Percentiles rank a stretch among this genome's conserved stretches.
These are phyloP conservation scores for Etheostoma nigrum DNA, from an alignment of 2,797 vertebrate genomes.

Conservation along the genomic window DNA sequence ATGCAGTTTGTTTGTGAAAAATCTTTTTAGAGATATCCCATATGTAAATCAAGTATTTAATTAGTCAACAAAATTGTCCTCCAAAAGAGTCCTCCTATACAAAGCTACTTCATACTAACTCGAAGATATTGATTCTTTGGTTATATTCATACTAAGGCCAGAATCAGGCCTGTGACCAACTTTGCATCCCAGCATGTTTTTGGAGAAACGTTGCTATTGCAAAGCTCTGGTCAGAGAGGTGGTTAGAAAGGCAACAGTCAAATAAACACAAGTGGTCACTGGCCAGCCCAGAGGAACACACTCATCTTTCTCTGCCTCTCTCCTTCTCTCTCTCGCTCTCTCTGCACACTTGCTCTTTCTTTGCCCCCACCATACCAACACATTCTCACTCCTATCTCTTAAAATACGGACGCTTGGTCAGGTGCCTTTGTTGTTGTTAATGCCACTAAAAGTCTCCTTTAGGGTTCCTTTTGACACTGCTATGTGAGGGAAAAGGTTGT, in stretches of 20 bases:
- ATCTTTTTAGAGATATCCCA: not conserved
- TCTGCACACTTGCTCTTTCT: not conserved
- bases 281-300: slow-evolving; percentile 41
- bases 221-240: slow-evolving; percentile 45
- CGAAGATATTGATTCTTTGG: not conserved
- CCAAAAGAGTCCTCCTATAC: not conserved
- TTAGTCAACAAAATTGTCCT: not conserved
- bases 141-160: not conserved
- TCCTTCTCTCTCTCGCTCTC: not conserved
- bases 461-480: too few species aligned
- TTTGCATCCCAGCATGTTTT: slow-evolving; percentile 3
- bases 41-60: not conserved
- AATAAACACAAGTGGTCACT: slow-evolving; percentile 59
- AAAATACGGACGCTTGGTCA: too few species aligned
- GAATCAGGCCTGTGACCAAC: not conserved
- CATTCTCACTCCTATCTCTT: too few species aligned
- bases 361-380: not conserved
- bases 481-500: too few species aligned
- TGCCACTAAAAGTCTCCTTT: too few species aligned
- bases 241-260: slow-evolving; percentile 53
- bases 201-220: slow-evolving; percentile 38
- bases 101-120: not conserved
- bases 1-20: not conserved
- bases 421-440: too few species aligned
- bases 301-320: slow-evolving; percentile 8